Conservation (phyloP, 1,140 invertebrate genomes). For the Macrosteles quadrilineatus region DNA sequence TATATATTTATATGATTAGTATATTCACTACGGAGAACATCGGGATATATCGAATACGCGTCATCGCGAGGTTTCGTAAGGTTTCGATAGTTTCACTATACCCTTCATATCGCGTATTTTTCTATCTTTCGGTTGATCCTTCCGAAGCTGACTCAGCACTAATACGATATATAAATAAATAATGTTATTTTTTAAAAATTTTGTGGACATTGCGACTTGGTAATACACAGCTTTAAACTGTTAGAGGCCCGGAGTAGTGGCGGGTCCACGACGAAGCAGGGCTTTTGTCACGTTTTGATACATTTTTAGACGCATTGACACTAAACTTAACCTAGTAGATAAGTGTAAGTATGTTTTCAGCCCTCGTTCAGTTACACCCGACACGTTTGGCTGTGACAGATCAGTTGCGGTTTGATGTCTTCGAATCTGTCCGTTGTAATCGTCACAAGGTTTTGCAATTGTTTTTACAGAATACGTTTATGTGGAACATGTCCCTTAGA, state of each 20-base stretch:
- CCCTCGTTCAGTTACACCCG: too few species aligned
- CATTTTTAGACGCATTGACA: background rate
- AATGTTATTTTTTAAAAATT: constrained; percentile 15
- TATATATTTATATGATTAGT: constrained; percentile 10
- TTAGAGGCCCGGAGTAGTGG: constrained; percentile 16
- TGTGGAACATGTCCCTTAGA: too few species aligned
- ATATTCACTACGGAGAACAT: constrained; percentile 2
- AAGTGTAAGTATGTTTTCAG: too few species aligned
- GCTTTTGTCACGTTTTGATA: background rate
- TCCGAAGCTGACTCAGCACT: background rate
- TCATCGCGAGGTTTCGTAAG: background rate
- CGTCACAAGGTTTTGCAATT: too few species aligned
- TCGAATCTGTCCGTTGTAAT: too few species aligned
- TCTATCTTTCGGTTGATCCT: background rate
- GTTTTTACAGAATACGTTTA: too few species aligned
- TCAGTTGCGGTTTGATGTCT: too few species aligned
- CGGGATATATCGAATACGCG: too few species aligned
- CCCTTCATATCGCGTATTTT: background rate
- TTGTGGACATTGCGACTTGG: constrained; percentile 21
- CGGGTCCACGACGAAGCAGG: background rate
- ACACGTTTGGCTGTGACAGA: too few species aligned
- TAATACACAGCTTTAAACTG: constrained; percentile 33
- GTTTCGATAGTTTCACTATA: background rate
- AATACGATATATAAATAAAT: constrained; percentile 13
- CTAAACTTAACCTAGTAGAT: too few species aligned